Conservation (phyloP, 2,888 invertebrate species). For the Aradus depressus region DNA sequence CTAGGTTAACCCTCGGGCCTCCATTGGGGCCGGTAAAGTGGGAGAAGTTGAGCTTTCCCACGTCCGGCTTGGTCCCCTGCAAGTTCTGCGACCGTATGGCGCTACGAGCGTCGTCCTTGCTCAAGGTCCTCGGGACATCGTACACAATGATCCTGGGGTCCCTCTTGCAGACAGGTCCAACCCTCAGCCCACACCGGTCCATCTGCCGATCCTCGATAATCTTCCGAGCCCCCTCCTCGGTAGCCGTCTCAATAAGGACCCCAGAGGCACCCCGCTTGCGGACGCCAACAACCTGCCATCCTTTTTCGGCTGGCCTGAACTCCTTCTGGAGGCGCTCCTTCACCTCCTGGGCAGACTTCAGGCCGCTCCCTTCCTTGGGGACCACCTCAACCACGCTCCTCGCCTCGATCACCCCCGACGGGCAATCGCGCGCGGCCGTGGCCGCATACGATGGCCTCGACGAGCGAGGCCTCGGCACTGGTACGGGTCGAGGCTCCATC, state of each 20-base stretch:
- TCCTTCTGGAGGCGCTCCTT: background rate
- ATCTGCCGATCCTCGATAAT: background rate
- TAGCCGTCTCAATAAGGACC: background rate
- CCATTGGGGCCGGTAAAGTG: too few relatives aligned
- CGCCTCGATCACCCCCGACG: background rate
- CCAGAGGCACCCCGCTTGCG: background rate
- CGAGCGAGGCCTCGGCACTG: too few relatives aligned
- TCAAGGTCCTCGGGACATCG: background rate
- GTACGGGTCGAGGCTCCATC: too few relatives aligned
- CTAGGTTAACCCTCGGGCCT: too few relatives aligned
- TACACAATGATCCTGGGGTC: constrained; percentile 1
- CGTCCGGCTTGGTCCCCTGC: background rate
- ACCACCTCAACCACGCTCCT: background rate
- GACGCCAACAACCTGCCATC: background rate
- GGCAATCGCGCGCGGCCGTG: too few relatives aligned
- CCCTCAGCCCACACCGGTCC: background rate
- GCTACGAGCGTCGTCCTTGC: background rate
- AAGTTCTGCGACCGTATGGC: background rate
- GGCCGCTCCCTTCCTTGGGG: background rate
- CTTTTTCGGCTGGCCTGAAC: background rate
- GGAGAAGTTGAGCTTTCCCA: background rate
- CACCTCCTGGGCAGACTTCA: background rate
- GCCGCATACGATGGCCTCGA: too few relatives aligned
- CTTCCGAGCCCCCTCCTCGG: background rate
- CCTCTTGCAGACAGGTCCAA: background rate